Conservation (phyloP, 1,140 invertebrate species). For the Heliconius himera region DNA sequence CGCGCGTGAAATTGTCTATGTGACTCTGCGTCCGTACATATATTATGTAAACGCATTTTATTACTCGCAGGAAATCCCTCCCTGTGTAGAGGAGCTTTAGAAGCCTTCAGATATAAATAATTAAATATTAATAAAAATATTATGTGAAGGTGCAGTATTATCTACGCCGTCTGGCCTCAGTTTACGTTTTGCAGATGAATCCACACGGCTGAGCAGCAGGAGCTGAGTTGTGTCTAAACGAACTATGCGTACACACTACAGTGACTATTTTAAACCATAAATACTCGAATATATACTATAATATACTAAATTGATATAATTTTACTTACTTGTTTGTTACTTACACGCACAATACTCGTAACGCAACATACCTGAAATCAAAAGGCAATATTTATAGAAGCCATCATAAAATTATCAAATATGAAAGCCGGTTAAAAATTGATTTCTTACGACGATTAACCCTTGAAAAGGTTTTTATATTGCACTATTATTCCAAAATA, state of each 20-base stretch:
- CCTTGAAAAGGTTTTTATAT: conserved; percentile 39
- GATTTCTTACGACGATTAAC: conserved; percentile 26
- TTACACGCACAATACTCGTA: background rate
- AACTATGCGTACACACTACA: background rate
- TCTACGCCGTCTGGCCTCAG: background rate
- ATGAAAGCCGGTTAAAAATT: conserved; percentile 1
- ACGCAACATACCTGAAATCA: background rate
- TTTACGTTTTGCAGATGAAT: conserved; percentile 9
- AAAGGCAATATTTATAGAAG: conserved; percentile 4
- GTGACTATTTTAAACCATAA: background rate
- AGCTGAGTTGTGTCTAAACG: conserved; percentile 6
- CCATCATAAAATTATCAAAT: conserved; percentile 13
- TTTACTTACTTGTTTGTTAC: conserved; percentile 1
- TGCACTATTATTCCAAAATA: conserved; percentile 37
- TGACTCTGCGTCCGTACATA: conserved; percentile 48
- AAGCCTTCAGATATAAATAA: conserved; percentile 18
- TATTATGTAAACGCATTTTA: conserved; percentile 51
- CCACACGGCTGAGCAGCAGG: conserved; percentile 8
- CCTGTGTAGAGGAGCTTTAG: conserved; percentile 9
- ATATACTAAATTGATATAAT: background rate
- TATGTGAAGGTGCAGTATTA: conserved; percentile 4
- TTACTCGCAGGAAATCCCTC: conserved; percentile 34
- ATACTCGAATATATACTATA: no score
- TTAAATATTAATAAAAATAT: conserved; percentile 19
- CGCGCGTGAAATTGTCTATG: conserved; percentile 71